Percentiles rank a stretch among this genome's conserved stretches.
Evolutionary conservation across 2,113 vertebrate species (phyloP).

Genomic region (Xiphias gladius): DNA sequence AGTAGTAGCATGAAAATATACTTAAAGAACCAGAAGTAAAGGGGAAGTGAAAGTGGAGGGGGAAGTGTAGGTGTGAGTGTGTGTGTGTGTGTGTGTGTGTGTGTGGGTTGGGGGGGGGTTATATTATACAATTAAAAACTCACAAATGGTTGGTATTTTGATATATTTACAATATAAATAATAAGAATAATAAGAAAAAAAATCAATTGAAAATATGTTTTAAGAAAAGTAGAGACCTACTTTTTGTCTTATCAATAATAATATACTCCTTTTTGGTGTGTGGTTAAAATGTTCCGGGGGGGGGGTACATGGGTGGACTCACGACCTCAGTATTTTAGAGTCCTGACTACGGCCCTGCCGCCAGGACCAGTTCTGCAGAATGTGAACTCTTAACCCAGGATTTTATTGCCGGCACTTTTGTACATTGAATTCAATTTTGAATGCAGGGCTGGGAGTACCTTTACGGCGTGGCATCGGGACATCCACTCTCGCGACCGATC

Average conservation of each 20-base stretch:
- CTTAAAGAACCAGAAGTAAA: too few species aligned
- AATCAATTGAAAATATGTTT: background rate
- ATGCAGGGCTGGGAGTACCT: background rate
- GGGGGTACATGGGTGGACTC: background rate
- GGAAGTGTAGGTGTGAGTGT: too few species aligned
- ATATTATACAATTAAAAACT: too few species aligned
- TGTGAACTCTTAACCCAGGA: background rate
- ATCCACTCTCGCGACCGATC: background rate
- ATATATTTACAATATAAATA: too few species aligned
- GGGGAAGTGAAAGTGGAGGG: too few species aligned
- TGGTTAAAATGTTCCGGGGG: background rate
- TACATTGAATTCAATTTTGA: background rate
- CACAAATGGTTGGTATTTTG: too few species aligned
- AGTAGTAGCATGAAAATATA: too few species aligned
- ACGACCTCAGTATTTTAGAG: background rate
- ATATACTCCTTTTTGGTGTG: background rate
- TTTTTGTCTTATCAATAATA: background rate
- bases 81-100: too few species aligned
- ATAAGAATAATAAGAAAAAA: background rate
- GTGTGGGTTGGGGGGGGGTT: too few species aligned
- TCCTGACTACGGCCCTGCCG: background rate
- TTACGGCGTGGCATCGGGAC: background rate
- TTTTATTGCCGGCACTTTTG: background rate
- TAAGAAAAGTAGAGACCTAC: too few species aligned
- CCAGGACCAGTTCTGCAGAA: background rate